Conservation (phyloP, 2,113 vertebrate genomes). For the Leptocoma aspasia region DNA sequence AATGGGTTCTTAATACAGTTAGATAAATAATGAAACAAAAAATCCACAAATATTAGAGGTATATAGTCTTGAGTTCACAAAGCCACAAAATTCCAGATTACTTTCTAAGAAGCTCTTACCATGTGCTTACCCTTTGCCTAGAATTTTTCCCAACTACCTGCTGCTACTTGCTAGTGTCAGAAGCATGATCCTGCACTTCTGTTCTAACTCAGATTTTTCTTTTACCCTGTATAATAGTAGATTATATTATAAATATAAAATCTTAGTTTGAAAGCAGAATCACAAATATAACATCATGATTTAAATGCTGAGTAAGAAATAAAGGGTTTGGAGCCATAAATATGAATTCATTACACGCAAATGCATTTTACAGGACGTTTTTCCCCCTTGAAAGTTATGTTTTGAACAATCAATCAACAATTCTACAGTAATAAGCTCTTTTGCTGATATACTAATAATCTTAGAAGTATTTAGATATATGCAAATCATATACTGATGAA, state of each 20-base stretch:
- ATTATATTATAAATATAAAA: background rate
- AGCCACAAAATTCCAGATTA: background rate
- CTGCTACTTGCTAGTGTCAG: background rate
- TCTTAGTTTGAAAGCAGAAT: background rate
- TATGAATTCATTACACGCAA: background rate
- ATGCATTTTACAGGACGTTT: background rate
- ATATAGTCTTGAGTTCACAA: background rate
- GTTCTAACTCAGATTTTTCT: background rate
- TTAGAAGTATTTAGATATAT: background rate
- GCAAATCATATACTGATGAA: background rate
- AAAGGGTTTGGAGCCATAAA: background rate
- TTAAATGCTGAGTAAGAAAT: background rate
- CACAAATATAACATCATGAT: background rate
- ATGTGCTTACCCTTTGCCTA: background rate
- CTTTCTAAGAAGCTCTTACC: background rate
- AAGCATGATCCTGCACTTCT: background rate
- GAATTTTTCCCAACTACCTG: background rate
- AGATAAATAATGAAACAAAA: background rate
- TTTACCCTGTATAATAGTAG: background rate
- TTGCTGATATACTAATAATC: background rate
- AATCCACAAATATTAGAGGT: background rate
- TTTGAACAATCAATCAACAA: background rate
- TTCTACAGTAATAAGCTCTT: background rate
- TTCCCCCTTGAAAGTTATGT: background rate
- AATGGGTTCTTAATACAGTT: background rate